Evolutionary conservation across 1,140 invertebrate species (phyloP), one percentile per base, ranked within the genome.

Genomic region (Bombus affinis): DNA sequence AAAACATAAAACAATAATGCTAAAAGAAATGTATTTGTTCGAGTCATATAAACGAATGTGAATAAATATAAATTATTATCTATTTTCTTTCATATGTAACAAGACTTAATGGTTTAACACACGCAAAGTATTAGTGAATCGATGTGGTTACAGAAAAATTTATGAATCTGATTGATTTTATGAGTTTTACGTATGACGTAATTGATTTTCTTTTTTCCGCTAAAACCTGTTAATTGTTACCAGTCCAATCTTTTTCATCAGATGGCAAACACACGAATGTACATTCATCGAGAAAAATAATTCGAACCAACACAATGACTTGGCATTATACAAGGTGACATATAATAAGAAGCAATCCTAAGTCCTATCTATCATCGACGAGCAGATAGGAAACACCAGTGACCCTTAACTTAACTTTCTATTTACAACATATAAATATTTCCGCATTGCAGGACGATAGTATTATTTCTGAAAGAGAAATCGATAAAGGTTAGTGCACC

Each of bases 221-320:
- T 65, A 73, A 80, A 80, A 59, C 86, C 71, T 81, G 86, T 85
- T 85, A 87, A 87, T 77, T 77, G 73, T 85, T 85, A 87, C 73
- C 83, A 78, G 81, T 87, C 66, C 62, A 65, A 76, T 72, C 86
- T 57, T 71, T 57, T 72, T 59, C 42, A 35, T 28, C 32, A 3
- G 57, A 72, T 71, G 62, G 22, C 74, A 37, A 74, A 42, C 85
- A 83, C 68, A 59, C 85, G 81, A 83, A 65, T 32, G 68, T 87
- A 81, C 83, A 81, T 73, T 87, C 86, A 77, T 85, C 78, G 86
- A 80, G 66, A 81, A 85, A 81, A 85, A 81, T 87, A 86, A 83
- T 86, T 37, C 65, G 72, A 35, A 75, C 37, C 47, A 70, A 74
- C 65, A 15, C 73, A 53, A 53, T 8, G 47, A 1, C 80, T 75